These are phyloP conservation scores for Laticauda laticaudata DNA, from an alignment of 2,113 vertebrate genomes.

Conservation along the genomic window DNA sequence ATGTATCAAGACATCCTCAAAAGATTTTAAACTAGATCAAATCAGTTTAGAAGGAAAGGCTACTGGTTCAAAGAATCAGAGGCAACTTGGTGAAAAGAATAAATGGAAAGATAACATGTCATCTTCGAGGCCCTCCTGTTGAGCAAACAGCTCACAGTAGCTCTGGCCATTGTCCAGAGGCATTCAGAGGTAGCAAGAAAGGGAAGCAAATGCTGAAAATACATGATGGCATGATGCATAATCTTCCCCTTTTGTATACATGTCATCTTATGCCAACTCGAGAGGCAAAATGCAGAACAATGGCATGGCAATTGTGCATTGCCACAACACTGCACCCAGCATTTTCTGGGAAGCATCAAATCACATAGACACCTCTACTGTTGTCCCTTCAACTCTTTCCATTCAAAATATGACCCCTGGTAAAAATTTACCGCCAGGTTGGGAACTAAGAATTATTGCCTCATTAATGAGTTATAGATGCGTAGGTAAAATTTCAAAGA, in stretches of 20 bases:
- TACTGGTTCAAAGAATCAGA: background rate
- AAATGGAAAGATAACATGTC: background rate
- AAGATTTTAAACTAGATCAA: background rate
- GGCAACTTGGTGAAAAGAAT: background rate
- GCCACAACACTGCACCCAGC: background rate
- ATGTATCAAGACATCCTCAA: background rate
- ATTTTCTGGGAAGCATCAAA: background rate
- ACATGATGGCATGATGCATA: background rate
- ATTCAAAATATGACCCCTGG: background rate
- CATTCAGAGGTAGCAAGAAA: background rate
- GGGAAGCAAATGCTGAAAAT: background rate
- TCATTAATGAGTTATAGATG: background rate
- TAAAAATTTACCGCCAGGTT: background rate
- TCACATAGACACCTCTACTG: background rate
- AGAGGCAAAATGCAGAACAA: background rate
- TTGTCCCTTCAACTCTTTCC: background rate
- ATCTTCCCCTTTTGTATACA: background rate
- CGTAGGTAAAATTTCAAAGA: constrained; percentile 14
- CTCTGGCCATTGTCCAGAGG: background rate
- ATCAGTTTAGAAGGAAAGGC: background rate
- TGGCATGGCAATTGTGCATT: background rate
- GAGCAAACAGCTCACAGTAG: background rate
- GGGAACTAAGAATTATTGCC: background rate
- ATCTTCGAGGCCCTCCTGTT: background rate
- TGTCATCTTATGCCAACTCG: background rate